Evolutionary conservation across 2,888 invertebrate genomes (phyloP).

Genomic region (Chamaedrilus cognettii): DNA sequence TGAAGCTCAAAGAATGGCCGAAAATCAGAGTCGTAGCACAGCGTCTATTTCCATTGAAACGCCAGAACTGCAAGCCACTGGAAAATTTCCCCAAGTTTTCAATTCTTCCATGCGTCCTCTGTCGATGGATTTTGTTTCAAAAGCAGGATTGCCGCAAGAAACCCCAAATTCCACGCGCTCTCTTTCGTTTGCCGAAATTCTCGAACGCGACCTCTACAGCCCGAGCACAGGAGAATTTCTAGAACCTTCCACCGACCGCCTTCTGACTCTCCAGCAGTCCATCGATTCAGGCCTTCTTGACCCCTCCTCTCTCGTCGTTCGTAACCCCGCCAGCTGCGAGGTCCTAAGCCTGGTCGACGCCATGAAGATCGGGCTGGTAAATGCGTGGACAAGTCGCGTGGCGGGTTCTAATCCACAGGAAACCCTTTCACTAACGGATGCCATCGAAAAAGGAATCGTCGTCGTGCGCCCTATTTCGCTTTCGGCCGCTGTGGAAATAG

Average conservation of each 20-base stretch:
- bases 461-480: slow-evolving; percentile 37
- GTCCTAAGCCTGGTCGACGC: slow-evolving; percentile 43
- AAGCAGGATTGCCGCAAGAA: slow-evolving; percentile 26
- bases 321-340: slow-evolving; percentile 35
- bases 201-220: slow-evolving; percentile 84
- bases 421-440: slow-evolving; percentile 81
- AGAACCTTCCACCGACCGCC: slow-evolving; percentile 77
- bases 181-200: slow-evolving; percentile 35
- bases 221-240: slow-evolving; percentile 70
- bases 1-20: no score
- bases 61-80: no score
- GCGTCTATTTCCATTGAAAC: no score
- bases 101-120: no score
- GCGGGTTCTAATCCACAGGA: slow-evolving; percentile 38
- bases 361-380: slow-evolving; percentile 68
- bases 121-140: slow-evolving; percentile 31
- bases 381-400: slow-evolving; percentile 70
- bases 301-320: slow-evolving; percentile 33
- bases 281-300: slow-evolving; percentile 34
- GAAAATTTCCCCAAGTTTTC: no score
- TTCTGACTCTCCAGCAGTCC: slow-evolving; percentile 67
- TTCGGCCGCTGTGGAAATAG: slow-evolving; percentile 37
- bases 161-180: slow-evolving; percentile 15
- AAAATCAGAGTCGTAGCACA: no score
- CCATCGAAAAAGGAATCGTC: slow-evolving; percentile 65